Conservation (phyloP, 2,888 invertebrate genomes). For the Trimorus sp. region DNA sequence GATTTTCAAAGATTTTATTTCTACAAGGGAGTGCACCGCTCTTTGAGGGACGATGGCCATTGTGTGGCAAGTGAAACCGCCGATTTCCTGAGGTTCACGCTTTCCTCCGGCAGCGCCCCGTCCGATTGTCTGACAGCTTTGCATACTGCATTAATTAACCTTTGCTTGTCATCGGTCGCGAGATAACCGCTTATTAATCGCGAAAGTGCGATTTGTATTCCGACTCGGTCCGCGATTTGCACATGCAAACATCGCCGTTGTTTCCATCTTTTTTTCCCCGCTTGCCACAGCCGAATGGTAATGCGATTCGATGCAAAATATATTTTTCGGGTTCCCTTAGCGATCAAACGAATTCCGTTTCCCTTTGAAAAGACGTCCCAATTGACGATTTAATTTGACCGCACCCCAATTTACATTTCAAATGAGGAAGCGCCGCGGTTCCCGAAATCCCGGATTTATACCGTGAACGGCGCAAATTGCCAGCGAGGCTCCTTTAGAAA, state of each 20-base stretch:
- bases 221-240: constrained; percentile 33
- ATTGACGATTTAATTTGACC: not conserved
- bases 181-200: constrained; percentile 62
- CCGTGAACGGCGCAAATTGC: no score
- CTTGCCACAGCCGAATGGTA: no score
- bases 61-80: constrained; percentile 44
- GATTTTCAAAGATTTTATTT: no score
- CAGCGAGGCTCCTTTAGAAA: no score
- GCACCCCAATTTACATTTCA: not conserved
- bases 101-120: constrained; percentile 47
- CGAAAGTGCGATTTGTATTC: constrained; percentile 57
- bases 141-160: constrained; percentile 64
- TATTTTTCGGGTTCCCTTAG: no score
- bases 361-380: no score
- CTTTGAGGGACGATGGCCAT: constrained; percentile 34
- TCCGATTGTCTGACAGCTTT: constrained; percentile 49
- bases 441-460: no score
- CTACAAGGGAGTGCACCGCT: no score
- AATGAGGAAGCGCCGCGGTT: no score
- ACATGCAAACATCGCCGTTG: constrained; percentile 31
- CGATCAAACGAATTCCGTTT: no score
- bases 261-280: not conserved
- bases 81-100: constrained; percentile 60
- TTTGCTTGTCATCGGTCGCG: constrained; percentile 55
- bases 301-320: no score